Evolutionary conservation across 92 coral and sea anemone species (phyloP).

Genomic region (Zoanthus gigantus): DNA sequence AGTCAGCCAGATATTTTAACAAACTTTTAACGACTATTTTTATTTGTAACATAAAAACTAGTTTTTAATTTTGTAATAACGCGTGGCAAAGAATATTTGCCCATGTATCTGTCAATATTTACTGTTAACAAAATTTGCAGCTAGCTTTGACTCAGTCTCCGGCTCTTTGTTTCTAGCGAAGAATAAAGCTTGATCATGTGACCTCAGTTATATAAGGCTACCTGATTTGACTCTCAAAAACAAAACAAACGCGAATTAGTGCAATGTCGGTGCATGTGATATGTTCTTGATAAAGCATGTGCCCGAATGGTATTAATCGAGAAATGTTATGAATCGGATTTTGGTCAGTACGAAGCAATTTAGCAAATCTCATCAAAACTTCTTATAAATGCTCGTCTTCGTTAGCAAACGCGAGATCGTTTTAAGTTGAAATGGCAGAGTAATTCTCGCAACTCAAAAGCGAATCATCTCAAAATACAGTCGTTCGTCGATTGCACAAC

Average conservation of each 20-base stretch:
- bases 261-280: slow-evolving; percentile 38
- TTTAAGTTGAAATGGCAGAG: background rate
- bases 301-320: background rate
- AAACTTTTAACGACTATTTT: background rate
- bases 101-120: background rate
- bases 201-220: slow-evolving; percentile 19
- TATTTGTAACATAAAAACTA: background rate
- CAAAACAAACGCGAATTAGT: slow-evolving; percentile 26
- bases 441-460: background rate
- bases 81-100: background rate
- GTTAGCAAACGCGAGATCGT: background rate
- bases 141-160: background rate
- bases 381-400: background rate
- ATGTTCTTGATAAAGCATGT: slow-evolving; percentile 26
- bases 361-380: slow-evolving; percentile 11
- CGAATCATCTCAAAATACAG: slow-evolving; percentile 8
- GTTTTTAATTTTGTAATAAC: background rate
- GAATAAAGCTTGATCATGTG: slow-evolving; percentile 40
- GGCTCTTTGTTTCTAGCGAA: background rate
- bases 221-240: slow-evolving; percentile 24
- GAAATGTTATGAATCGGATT: slow-evolving; percentile 44
- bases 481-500: background rate
- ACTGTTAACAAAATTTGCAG: background rate
- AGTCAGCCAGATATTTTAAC: background rate
- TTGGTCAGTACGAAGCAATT: slow-evolving; percentile 16